Conservation (phyloP, 2,113 vertebrate species). For the Tragelaphus buxtoni region DNA sequence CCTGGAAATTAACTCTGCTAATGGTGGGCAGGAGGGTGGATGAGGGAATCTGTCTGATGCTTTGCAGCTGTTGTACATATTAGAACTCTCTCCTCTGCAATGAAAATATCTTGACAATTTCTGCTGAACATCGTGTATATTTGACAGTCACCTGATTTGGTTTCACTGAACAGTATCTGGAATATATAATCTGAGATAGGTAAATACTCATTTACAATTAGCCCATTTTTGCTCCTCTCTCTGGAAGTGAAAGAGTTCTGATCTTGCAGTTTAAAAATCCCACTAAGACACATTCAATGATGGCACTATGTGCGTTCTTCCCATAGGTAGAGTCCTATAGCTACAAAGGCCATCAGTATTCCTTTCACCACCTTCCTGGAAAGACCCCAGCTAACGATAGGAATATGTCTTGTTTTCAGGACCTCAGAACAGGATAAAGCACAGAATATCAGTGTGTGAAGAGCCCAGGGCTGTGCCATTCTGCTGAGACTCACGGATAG, state of each 20-base stretch:
- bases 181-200: constrained; percentile 11
- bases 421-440: not conserved
- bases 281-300: not conserved
- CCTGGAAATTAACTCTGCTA: not conserved
- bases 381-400: not conserved
- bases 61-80: not conserved
- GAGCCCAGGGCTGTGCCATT: not conserved
- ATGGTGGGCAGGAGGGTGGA: not conserved
- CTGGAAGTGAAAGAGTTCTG: constrained; percentile 1
- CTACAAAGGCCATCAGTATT: not conserved
- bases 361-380: not conserved
- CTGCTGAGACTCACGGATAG: not conserved
- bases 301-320: not conserved
- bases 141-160: not conserved
- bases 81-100: not conserved
- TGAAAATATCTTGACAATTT: not conserved
- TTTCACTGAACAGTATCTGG: constrained; percentile 30
- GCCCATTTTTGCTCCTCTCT: not conserved
- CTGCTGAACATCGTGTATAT: not conserved
- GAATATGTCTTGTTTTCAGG: not conserved
- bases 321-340: not conserved
- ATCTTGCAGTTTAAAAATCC: not conserved
- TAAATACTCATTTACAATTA: constrained; percentile 45
- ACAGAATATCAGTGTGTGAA: not conserved
- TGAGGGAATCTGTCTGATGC: rapidly evolving